A percentile compares a stretch with the other conserved stretches of the same genome.
phyloP scores from a whole-genome alignment of 2,113 vertebrate species.

The Ochotona curzoniae region DNA sequence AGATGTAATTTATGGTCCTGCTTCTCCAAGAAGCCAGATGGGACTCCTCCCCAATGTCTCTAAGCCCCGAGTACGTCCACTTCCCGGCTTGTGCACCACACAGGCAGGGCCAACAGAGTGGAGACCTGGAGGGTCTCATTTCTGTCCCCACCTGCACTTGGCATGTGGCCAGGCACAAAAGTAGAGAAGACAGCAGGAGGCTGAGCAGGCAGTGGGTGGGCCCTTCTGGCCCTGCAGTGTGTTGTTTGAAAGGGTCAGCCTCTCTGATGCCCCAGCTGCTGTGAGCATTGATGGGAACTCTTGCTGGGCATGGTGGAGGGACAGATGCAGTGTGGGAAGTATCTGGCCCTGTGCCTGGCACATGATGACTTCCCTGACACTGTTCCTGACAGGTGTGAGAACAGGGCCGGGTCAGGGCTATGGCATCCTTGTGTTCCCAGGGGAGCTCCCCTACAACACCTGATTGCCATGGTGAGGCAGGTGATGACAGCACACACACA shows the following conservation, averaged over 20 bases:
- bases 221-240: neutral
- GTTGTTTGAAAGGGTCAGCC: neutral
- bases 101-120: neutral
- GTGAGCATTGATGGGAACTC: too few species aligned
- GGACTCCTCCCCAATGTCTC: neutral
- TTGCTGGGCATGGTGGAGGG: neutral
- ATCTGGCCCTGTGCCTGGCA: neutral
- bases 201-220: neutral
- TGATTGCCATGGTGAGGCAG: too few species aligned
- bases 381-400: neutral
- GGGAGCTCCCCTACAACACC: too few species aligned
- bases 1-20: neutral
- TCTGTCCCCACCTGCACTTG: neutral
- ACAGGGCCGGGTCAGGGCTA: too few species aligned
- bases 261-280: neutral
- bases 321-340: neutral
- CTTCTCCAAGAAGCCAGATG: slow-evolving; percentile 9
- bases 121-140: neutral
- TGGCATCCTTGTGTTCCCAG: too few species aligned
- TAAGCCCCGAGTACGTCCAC: neutral
- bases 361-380: neutral
- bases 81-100: neutral
- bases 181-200: neutral
- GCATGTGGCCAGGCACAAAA: neutral
- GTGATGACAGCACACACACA: too few species aligned